These are phyloP conservation scores for Sphaeramia orbicularis DNA, from an alignment of 2,797 vertebrate species.

Conservation along the genomic window DNA sequence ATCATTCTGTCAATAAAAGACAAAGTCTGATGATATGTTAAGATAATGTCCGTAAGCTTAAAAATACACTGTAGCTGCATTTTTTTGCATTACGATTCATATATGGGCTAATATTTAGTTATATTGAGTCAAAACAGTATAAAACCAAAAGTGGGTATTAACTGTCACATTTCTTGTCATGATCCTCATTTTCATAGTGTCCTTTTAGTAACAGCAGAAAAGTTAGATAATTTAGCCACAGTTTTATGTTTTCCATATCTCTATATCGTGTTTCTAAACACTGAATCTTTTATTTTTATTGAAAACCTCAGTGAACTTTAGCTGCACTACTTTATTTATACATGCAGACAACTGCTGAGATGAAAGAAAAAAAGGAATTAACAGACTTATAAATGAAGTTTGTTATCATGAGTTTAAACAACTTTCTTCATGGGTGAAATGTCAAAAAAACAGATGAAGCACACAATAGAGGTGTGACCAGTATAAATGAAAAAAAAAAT, in stretches of 20 bases:
- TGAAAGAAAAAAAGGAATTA: conserved; percentile 23
- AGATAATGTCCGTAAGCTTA: conserved; percentile 1
- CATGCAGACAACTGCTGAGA: background rate
- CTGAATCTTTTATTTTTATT: conserved; percentile 5
- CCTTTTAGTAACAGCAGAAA: background rate
- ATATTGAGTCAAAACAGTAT: background rate
- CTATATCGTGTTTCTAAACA: background rate
- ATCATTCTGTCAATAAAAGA: conserved; percentile 7
- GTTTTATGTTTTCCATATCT: conserved; percentile 5
- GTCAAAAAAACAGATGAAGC: conserved; percentile 27
- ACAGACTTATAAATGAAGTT: conserved; percentile 31
- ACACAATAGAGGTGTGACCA: conserved; percentile 25
- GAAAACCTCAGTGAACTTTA: background rate
- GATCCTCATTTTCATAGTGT: no score
- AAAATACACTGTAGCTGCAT: background rate
- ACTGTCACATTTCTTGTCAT: no score
- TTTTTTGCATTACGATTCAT: background rate
- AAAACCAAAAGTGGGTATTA: background rate
- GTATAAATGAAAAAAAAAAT: conserved; percentile 50
- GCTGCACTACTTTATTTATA: background rate
- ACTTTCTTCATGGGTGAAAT: conserved; percentile 49
- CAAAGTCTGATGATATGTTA: background rate
- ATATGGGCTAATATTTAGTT: background rate
- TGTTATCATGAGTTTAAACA: conserved; percentile 21
- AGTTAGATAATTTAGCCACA: background rate